Percentiles rank a stretch among this genome's conserved stretches.
Conservation (phyloP, 2,113 vertebrate genomes). For the Notiomystis cincta region DNA sequence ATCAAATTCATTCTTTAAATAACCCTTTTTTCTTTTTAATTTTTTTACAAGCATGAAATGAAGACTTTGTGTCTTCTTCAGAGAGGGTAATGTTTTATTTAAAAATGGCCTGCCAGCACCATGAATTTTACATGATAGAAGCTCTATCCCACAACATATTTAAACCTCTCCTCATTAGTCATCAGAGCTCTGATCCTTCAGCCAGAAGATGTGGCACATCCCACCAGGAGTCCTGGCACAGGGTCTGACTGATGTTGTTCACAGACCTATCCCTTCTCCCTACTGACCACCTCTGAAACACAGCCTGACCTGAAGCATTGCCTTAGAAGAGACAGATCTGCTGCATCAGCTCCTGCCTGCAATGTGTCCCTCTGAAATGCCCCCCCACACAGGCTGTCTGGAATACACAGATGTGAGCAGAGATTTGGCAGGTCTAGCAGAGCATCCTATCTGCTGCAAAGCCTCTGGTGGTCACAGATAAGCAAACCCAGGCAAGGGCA, state of each 20-base stretch:
- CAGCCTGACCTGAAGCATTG: background rate
- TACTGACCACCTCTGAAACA: background rate
- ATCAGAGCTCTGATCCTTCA: background rate
- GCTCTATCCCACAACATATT: background rate
- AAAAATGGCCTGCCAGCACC: background rate
- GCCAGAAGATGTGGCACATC: background rate
- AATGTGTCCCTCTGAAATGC: background rate
- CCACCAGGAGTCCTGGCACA: background rate
- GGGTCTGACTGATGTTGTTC: background rate
- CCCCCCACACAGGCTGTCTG: rapidly evolving
- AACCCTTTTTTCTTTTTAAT: background rate
- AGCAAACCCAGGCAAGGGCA: background rate
- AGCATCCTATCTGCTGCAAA: background rate
- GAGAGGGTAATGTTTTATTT: background rate
- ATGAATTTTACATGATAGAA: slow-evolving; percentile 35
- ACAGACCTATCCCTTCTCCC: background rate
- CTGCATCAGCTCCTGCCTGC: background rate
- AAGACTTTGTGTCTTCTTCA: background rate
- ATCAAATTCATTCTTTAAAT: background rate
- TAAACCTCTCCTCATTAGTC: background rate
- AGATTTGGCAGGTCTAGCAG: background rate
- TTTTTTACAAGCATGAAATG: background rate
- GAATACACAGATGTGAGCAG: background rate
- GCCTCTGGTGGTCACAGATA: background rate
- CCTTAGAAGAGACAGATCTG: background rate